Percentiles rank a stretch among this genome's conserved stretches.
These are phyloP conservation scores for Zhengitettix transpicula DNA, from an alignment of 2,888 invertebrate species.

Conservation along the genomic window DNA sequence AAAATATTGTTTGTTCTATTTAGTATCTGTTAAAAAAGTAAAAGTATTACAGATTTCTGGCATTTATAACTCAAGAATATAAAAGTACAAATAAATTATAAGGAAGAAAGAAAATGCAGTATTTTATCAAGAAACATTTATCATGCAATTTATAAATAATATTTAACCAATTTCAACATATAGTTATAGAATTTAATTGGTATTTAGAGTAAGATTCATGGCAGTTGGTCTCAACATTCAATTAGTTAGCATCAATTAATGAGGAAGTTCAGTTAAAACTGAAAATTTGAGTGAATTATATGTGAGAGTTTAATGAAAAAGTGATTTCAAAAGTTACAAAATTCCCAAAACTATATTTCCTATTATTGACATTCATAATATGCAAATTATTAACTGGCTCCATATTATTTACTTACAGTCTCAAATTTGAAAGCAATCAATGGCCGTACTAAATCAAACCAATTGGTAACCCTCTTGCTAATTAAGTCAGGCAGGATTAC, in stretches of 20 bases:
- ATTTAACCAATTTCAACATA: no score
- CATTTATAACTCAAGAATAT: not conserved
- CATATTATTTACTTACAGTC: conserved; percentile 49
- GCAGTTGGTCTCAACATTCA: no score
- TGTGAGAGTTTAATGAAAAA: no score
- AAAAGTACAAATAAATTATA: not conserved
- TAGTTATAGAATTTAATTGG: no score
- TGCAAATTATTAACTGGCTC: conserved; percentile 25
- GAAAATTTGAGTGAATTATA: no score
- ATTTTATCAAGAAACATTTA: no score
- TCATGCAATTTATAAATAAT: no score
- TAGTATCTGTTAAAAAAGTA: conserved; percentile 49
- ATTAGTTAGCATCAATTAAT: no score
- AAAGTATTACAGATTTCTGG: conserved; percentile 1
- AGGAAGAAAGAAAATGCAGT: no score
- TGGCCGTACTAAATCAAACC: conserved; percentile 83
- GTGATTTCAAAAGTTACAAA: no score
- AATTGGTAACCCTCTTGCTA: conserved; percentile 78
- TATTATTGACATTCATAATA: not conserved
- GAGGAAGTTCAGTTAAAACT: no score
- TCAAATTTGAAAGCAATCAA: conserved; percentile 88
- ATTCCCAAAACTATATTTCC: not conserved
- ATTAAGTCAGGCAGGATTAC: conserved; percentile 74
- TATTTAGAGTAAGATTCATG: no score
- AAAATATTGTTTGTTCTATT: conserved; percentile 95